Evolutionary conservation across 2,797 vertebrate genomes (phyloP).

Genomic region (Sebastes variabilis): DNA sequence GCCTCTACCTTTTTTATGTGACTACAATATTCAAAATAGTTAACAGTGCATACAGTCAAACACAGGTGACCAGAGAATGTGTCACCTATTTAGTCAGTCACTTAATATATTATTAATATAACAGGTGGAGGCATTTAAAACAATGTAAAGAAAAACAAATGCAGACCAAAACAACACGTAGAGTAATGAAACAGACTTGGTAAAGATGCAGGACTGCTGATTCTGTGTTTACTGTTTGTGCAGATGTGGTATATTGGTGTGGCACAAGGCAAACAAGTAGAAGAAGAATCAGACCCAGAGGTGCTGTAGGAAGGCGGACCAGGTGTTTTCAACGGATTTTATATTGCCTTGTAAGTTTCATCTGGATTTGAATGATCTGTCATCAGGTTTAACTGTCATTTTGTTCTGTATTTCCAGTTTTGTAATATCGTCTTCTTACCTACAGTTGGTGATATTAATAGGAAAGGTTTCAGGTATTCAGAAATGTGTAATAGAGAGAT

Average conservation of each 20-base stretch:
- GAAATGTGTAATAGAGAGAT: not conserved
- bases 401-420: not conserved
- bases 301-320: no score
- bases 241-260: not conserved
- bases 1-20: not conserved
- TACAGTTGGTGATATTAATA: not conserved
- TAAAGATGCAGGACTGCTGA: not conserved
- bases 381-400: not conserved
- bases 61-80: not conserved
- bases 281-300: not conserved
- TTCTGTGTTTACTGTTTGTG: not conserved
- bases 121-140: not conserved
- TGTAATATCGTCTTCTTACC: not conserved
- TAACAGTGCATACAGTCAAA: not conserved
- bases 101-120: not conserved
- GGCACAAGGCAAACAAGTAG: not conserved
- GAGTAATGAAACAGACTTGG: not conserved
- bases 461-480: not conserved
- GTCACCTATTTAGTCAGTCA: not conserved
- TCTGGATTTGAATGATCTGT: not conserved
- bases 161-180: not conserved
- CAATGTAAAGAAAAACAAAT: not conserved
- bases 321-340: not conserved
- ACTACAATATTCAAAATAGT: not conserved
- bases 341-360: not conserved